Conservation (phyloP, 30 jellyfish, hydroid and myxozoan genomes). For the Clytia hemisphaerica region DNA sequence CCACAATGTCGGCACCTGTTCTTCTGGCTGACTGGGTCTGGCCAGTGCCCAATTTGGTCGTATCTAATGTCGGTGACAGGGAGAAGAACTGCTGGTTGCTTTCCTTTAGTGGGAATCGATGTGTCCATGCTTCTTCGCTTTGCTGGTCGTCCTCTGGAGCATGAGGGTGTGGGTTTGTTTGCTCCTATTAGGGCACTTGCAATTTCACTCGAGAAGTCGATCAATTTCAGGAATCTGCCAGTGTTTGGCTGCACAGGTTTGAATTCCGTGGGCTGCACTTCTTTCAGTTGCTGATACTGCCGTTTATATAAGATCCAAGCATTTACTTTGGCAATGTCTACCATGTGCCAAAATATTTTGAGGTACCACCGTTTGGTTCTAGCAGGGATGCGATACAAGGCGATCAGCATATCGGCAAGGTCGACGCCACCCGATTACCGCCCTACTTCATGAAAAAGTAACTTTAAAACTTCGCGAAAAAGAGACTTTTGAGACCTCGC, state of each 20-base stretch:
- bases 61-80: slow-evolving; percentile 10
- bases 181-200: slow-evolving; percentile 18
- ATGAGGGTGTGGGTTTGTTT: neutral
- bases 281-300: slow-evolving; percentile 8
- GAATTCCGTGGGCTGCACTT: no score
- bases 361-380: slow-evolving; percentile 50
- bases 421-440: slow-evolving; percentile 73
- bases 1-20: slow-evolving; percentile 38
- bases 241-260: no score
- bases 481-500: no score
- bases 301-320: slow-evolving; percentile 53
- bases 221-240: no score
- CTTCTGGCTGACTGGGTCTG: slow-evolving; percentile 29
- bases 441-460: no score
- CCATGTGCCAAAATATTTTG: slow-evolving; percentile 45
- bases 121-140: neutral
- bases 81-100: slow-evolving; percentile 16
- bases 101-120: slow-evolving; percentile 4
- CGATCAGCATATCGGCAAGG: slow-evolving; percentile 48
- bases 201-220: slow-evolving; percentile 5
- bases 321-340: slow-evolving; percentile 45
- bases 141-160: slow-evolving; percentile 11
- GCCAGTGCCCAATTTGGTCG: slow-evolving; percentile 40
- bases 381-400: slow-evolving; percentile 39
- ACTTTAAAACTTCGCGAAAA: no score